Evolutionary conservation across 2,797 vertebrate species (phyloP), one percentile per base, ranked within the genome.

Genomic region (Scomberomorus guttatus): DNA sequence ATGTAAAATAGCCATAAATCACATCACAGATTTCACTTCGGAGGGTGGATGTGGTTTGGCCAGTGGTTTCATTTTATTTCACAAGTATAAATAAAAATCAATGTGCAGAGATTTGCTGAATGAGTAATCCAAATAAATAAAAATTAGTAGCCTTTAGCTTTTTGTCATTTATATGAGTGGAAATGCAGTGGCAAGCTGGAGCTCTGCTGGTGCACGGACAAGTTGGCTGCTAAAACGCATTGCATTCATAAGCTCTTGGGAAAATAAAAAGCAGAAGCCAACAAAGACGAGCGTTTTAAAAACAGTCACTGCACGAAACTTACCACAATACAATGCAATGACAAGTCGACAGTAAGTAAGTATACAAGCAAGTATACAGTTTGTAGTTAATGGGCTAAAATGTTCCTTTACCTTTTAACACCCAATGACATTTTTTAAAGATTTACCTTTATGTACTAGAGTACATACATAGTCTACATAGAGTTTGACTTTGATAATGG

Each of bases 201-300:
- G n/a, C 48, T 66, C 15, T 39, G 11, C 29, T 17, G 69, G 82
- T 77, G 70, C 79, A 68, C 77, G 75, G 80, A 81, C 69, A 0
- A 7, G 65, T 17, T 81, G 77, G 79, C 69, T 51, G 58, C 66
- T 71, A 10, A 39, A 62, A 20, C 32, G 37, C 25, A 27, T 11
- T 8, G 58, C 51, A 25, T 71, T 58, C 27, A 77, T 46, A 42
- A 55, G 74, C 55, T 54, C 60, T 12, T 68, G 17, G 61, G 52
- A 55, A 81, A 81, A 70, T 22, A 42, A 42, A 62, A 71, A 64
- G 46, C 8, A 71, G 65, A 54, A 56, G 20, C 44, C 52, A 63
- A 73, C 34, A 27, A 6, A 48, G 44, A 48, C 44, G 22, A 56
- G 56, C 5, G 6, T 32, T 32, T 32, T 32, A 32, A 32, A 5